Conservation (phyloP, 2,888 invertebrate species). For the Boloria selene region DNA sequence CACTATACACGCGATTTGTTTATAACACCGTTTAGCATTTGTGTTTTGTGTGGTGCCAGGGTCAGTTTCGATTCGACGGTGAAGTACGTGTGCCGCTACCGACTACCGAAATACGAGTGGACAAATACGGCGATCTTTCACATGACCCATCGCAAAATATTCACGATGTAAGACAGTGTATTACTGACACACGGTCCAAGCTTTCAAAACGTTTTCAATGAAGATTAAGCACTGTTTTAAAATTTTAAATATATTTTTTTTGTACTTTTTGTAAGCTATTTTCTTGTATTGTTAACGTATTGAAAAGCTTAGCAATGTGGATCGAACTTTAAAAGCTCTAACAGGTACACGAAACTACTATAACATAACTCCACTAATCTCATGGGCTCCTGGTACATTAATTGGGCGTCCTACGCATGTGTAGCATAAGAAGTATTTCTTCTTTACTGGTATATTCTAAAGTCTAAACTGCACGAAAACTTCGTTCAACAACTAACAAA, state of each 20-base stretch:
- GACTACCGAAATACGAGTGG: constrained; percentile 88
- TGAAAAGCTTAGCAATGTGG: constrained; percentile 3
- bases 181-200: not conserved
- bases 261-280: too few species aligned
- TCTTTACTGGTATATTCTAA: not conserved
- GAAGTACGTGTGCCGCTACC: constrained; percentile 90
- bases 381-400: constrained; percentile 47
- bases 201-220: constrained; percentile 5
- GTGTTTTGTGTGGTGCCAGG: constrained; percentile 79
- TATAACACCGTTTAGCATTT: constrained; percentile 32
- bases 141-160: constrained; percentile 78
- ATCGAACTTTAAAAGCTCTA: constrained; percentile 7
- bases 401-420: constrained; percentile 32
- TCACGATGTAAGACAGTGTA: constrained; percentile 80
- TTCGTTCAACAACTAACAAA: not conserved
- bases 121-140: constrained; percentile 74
- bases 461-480: not conserved
- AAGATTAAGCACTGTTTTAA: too few species aligned
- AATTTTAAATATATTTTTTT: too few species aligned
- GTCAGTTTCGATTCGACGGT: constrained; percentile 94
- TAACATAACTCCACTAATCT: constrained; percentile 45
- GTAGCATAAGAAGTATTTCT: constrained; percentile 12
- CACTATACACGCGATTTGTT: constrained; percentile 35
- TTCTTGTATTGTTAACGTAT: constrained; percentile 2
- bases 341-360: constrained; percentile 28